Conservation (phyloP, 35 echinoderm and acorn worm genomes). For the Eucidaris tribuloides region DNA sequence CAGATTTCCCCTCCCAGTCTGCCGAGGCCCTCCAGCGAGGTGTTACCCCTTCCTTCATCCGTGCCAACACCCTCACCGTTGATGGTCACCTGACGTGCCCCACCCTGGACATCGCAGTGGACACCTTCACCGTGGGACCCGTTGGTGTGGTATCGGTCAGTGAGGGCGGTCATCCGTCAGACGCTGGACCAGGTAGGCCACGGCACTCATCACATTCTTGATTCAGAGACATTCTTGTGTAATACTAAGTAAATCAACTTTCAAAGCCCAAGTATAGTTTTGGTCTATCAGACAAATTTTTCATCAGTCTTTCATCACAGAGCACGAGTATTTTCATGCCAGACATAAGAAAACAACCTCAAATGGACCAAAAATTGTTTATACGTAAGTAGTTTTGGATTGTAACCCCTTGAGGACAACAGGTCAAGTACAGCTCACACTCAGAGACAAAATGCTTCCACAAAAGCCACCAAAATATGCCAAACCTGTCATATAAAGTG, state of each 20-base stretch:
- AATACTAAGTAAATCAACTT: neutral
- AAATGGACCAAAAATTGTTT: too few relatives aligned
- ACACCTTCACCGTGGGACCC: neutral
- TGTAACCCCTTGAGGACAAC: too few relatives aligned
- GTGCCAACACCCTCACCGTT: constrained; percentile 20
- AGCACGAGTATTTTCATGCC: neutral
- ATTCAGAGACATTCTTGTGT: neutral
- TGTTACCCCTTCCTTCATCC: constrained; percentile 22
- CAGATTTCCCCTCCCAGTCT: constrained; percentile 32
- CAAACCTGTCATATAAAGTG: too few relatives aligned
- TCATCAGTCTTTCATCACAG: neutral
- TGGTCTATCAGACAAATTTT: too few relatives aligned
- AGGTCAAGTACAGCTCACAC: neutral
- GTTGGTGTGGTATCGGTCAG: constrained; percentile 16
- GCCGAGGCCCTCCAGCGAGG: constrained; percentile 30
- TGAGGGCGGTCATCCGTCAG: constrained; percentile 54
- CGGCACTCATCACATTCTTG: neutral
- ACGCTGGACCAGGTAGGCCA: constrained; percentile 59
- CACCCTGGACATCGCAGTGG: constrained; percentile 27
- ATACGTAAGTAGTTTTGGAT: too few relatives aligned
- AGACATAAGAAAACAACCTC: too few relatives aligned
- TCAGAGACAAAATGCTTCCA: too few relatives aligned
- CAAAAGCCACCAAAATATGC: too few relatives aligned
- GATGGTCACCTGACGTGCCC: constrained; percentile 39
- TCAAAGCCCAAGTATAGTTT: too few relatives aligned